Base-by-base conservation (phyloP, 2,888 invertebrate species). In the Nomada hirtipes region DNA sequence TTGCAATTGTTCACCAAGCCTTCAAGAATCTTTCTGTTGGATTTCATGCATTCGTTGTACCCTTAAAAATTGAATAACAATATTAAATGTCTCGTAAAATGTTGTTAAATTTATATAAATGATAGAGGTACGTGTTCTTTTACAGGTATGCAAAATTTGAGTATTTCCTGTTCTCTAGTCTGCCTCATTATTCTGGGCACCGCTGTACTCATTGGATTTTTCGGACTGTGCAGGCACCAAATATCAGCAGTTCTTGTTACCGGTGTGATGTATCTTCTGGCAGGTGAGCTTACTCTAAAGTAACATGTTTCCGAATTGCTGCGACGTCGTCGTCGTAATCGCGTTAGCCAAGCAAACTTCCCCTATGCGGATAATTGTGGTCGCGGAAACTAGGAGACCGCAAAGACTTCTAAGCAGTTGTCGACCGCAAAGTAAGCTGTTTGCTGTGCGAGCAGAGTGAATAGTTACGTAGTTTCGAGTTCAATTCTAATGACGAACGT, bases 121-220 rank as follows among this genome's bases (percentile, higher is more conserved):
- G 47, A 4, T 26, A 15, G 23, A 47, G 15, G 15, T 44, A 57
- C 7, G 2, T n/a, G 11, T 61, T 47, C 36, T 4, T 55, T 72
- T 90, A 2, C 94, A 98, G 98, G 98, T 91, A 98, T 98, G 98
- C 98, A 98, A 95, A 98, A 98, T 94, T 95, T 98, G 86, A 98
- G 98, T 76, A 98, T 98, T 94, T 98, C 98, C 15, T 98, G 98
- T 94, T 98, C 98, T 64, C 95, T 98, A 89, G 98, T 98, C 7
- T 98, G 98, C 91, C 95, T 98, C 72, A 98, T 98, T 90, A 97
- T 98, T 78, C 94, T 98, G 85, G 97, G 97, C 67, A 97, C 97
- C 88, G 98, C 98, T 0, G 97, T 98, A 4, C 94, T 98, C 76
- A 97, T 98, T 3, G 98, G 98, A 26, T 96, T 97, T 64, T 98